A percentile compares a stretch with the other conserved stretches of the same genome.
Conservation (phyloP, 1,140 invertebrate species). For the Helicorthomorpha holstii region DNA sequence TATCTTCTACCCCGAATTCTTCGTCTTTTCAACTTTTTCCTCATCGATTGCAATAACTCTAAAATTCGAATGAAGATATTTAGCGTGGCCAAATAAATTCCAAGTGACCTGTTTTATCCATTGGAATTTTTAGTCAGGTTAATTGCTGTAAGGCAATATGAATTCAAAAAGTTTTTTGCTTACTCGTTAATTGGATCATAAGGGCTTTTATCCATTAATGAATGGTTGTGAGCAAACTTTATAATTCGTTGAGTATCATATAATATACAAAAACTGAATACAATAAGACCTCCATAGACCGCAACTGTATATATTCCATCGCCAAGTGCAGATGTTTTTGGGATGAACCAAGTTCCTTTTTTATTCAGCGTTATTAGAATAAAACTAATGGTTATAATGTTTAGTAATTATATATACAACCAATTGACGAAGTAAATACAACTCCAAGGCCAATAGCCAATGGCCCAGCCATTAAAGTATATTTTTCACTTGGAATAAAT, state of each 20-base stretch:
- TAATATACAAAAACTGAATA: conserved; percentile 80
- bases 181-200: conserved; percentile 95
- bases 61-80: conserved; percentile 95
- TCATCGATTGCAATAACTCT: conserved; percentile 69
- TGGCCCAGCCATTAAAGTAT: conserved; percentile 83
- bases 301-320: conserved; percentile 80
- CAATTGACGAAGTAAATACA: conserved; percentile 85
- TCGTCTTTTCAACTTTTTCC: too few species aligned
- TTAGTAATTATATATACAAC: conserved; percentile 23
- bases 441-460: conserved; percentile 89
- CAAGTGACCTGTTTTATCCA: conserved; percentile 50
- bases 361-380: neutral
- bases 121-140: too few species aligned
- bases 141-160: conserved; percentile 7
- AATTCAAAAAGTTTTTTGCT: conserved; percentile 17
- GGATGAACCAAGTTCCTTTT: conserved; percentile 62
- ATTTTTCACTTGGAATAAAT: conserved; percentile 94
- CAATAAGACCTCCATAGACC: conserved; percentile 82
- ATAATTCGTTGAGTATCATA: conserved; percentile 91
- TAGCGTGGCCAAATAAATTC: conserved; percentile 87
- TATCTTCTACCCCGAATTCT: too few species aligned
- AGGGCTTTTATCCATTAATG: conserved; percentile 40
- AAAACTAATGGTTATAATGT: neutral
- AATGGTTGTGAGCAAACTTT: conserved; percentile 63
- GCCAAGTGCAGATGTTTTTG: conserved; percentile 72